Base-by-base conservation (phyloP, 2,113 vertebrate genomes). In the Marmota flaviventris region DNA sequence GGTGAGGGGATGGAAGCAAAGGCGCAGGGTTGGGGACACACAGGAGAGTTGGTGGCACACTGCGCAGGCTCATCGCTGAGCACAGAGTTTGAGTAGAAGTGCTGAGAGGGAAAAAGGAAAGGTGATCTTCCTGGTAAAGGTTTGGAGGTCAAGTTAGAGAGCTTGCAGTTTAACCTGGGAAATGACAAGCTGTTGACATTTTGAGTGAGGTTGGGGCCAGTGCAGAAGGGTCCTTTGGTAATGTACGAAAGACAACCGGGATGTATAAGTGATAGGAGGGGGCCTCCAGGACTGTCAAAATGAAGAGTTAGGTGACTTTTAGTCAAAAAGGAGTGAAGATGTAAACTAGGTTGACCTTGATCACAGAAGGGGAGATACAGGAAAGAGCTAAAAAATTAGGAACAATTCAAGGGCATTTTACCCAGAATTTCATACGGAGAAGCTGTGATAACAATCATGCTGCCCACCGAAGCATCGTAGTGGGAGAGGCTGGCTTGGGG, bases 81-180 rank as follows among this genome's bases (percentile, higher is more conserved):
- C 1, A 67, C 56, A 75, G 39, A 14, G 14, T 61, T 69, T n/a
- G 8, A 82, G 18, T 65, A 48, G 48, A 76, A 83, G 70, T n/a
- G 4, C 22, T 27, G 17, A 79, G 65, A 81, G 25, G n/a, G 12
- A 4, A 20, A 5, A 20, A 67, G 32, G 34, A 8, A 75, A 24
- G 14, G 12, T 39, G 4, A 3, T 24, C 6, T 16, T 12, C 42
- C n/a, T n/a, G 2, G 14, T 73, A 24, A 90, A 76, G 25, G 25
- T 63, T 65, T 51, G 25, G 56, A 85, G 67, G 16, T n/a, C 81
- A 75, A 77, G 39, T 56, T 85, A 69, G 87, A 78, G n/a, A 72
- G 45, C 37, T 83, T 48, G 32, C 84, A 69, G 75, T 97, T 94
- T 93, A 79, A 90, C 65, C 27, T 73, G 77, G 63, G 14, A 72